Evolutionary conservation across 2,888 invertebrate species (phyloP).

Genomic region (Campoplex nolae): DNA sequence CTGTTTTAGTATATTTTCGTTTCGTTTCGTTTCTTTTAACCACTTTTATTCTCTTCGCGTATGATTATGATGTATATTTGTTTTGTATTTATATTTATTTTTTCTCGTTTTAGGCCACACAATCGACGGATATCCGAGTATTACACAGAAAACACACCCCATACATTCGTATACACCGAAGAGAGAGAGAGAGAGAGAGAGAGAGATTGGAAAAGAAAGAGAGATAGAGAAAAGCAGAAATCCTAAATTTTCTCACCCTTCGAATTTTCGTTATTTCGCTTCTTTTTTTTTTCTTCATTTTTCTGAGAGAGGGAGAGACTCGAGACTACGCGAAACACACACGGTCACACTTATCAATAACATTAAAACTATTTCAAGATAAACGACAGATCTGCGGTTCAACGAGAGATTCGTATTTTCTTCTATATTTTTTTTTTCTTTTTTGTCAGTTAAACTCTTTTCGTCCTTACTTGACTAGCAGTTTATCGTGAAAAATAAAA

Average conservation of each 20-base stretch:
- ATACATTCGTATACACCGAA: conserved; percentile 46
- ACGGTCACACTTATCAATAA: conserved; percentile 54
- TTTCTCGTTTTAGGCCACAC: conserved; percentile 65
- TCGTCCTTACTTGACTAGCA: conserved; percentile 55
- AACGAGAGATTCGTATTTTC: conserved; percentile 34
- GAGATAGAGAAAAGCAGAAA: conserved; percentile 24
- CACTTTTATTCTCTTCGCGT: conserved; percentile 28
- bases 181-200: conserved; percentile 17
- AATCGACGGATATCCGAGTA: conserved; percentile 64
- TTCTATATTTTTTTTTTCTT: conserved; percentile 1
- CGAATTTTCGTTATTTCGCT: conserved; percentile 9
- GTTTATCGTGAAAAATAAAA: conserved; percentile 46
- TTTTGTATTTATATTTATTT: conserved; percentile 12
- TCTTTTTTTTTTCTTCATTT: conserved; percentile 2
- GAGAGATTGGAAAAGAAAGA: conserved; percentile 21
- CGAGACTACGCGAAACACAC: conserved; percentile 44
- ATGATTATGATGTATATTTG: conserved; percentile 27
- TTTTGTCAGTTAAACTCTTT: background rate
- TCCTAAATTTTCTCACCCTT: conserved; percentile 7
- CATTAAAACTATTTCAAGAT: conserved; percentile 47
- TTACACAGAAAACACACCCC: conserved; percentile 50
- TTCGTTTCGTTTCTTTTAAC: conserved; percentile 8
- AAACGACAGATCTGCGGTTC: conserved; percentile 58
- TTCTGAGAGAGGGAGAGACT: conserved; percentile 12
- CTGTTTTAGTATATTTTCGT: background rate